Base-by-base conservation (phyloP, 2,113 vertebrate species). In the Xyliphius kryptos region DNA sequence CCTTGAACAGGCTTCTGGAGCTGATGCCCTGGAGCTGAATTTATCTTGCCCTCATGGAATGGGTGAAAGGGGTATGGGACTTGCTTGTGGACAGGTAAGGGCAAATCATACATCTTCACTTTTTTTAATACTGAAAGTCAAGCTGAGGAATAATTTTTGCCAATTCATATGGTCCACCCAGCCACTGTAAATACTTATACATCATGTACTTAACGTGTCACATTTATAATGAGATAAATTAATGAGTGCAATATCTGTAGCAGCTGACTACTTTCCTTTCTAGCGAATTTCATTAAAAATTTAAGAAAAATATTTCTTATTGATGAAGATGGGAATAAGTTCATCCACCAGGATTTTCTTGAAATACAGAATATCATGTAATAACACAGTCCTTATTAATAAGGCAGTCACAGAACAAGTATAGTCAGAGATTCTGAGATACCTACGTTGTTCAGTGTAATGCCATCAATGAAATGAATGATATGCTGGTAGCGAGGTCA, bases 41-140 rank as follows among this genome's bases (percentile, higher is more conserved):
- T 77, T 98, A 67, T 99, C 96, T 0, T 97, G 95, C 83, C 92
- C 92, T 74, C 96, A 97, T 69, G 94, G 94, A 54, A 98, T 97
- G 94, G 93, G 93, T 61, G 96, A 97, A 75, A 87, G 90, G 87
- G 95, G 96, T 76, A 97, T 97, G 94, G 94, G 94, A 46, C 80
- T 99, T 38, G 90, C 90, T 69, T 92, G 90, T 56, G 90, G 90
- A 66, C 90, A 92, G 90, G 90, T 92, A 88, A 61, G 69, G 62
- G 40, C 55, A 58, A 41, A 47, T 21, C 38, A 50, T 54, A 53
- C 53, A 32, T 36, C 60, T 56, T 1, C 62, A 74, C 76, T 75
- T 80, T 15, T 1, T 67, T 63, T 55, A n/a, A 57, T 56, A 46
- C 62, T 74, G 74, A 65, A 55, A 9, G 40, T 54, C 61, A 73